These are phyloP conservation scores for Metallyticus violacea DNA, from an alignment of 2,888 invertebrate species.

Conservation along the genomic window DNA sequence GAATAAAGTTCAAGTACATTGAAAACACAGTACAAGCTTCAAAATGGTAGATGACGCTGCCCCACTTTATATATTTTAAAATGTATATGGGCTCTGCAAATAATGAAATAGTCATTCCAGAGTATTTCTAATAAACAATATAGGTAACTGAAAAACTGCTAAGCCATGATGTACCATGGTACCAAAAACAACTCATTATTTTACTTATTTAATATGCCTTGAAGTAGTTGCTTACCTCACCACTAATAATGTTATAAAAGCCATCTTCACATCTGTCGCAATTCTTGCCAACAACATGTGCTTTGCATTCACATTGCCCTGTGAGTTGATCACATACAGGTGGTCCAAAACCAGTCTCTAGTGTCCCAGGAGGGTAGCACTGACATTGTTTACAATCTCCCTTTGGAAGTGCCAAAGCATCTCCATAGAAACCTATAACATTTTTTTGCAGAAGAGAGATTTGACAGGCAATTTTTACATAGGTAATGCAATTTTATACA, in stretches of 20 bases:
- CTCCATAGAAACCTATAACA: conserved; percentile 79
- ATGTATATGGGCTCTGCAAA: too few species aligned
- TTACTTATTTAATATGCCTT: not conserved
- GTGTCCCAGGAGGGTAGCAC: conserved; percentile 82
- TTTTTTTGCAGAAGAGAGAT: not conserved
- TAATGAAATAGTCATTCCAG: too few species aligned
- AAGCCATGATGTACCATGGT: too few species aligned
- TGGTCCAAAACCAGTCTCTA: conserved; percentile 68
- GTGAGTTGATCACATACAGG: conserved; percentile 77
- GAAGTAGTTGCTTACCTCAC: conserved; percentile 50
- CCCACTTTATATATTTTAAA: too few species aligned
- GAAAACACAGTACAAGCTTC: too few species aligned
- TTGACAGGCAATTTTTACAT: not conserved
- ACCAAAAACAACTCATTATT: too few species aligned
- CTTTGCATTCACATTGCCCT: conserved; percentile 77
- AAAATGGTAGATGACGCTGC: too few species aligned
- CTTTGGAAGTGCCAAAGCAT: conserved; percentile 85
- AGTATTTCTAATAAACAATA: too few species aligned
- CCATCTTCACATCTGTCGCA: conserved; percentile 85
- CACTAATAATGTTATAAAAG: conserved; percentile 76
- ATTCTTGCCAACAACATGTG: conserved; percentile 75
- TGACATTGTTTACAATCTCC: conserved; percentile 87
- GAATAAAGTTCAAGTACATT: too few species aligned
- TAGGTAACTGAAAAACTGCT: too few species aligned
- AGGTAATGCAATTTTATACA: not conserved